Conservation (phyloP, 2,113 vertebrate species). For the Dissostichus mawsoni region DNA sequence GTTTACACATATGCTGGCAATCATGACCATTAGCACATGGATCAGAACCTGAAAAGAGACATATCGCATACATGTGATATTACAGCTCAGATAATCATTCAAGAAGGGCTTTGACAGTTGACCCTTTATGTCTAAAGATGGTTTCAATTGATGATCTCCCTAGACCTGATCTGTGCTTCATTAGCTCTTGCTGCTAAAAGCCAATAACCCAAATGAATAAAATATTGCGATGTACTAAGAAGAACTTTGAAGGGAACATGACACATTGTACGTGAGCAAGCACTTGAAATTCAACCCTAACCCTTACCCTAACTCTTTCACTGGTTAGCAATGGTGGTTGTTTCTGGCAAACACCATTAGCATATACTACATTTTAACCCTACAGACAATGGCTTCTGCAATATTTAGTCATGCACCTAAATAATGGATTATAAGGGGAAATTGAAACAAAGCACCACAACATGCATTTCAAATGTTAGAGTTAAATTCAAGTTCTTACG, state of each 20-base stretch:
- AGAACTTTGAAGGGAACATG: neutral
- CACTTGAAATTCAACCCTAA: too few species aligned
- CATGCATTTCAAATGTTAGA: neutral
- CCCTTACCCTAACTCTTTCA: too few species aligned
- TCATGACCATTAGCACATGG: conserved; percentile 71
- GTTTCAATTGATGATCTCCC: neutral
- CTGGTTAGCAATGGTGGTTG: too few species aligned
- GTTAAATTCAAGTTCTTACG: conserved; percentile 50
- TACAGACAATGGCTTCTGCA: neutral
- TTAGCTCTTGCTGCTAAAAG: neutral
- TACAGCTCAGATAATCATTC: neutral
- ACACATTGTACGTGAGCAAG: neutral
- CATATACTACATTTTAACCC: neutral
- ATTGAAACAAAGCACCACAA: neutral
- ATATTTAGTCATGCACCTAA: neutral
- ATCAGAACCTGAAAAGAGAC: conserved; percentile 70
- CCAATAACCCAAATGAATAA: neutral
- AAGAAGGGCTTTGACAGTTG: neutral
- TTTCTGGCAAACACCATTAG: neutral
- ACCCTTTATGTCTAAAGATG: neutral
- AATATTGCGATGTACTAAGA: neutral
- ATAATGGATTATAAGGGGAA: neutral
- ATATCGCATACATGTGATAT: conserved; percentile 12
- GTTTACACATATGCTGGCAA: conserved; percentile 83
- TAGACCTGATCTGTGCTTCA: neutral